Evolutionary conservation across 1,140 invertebrate species (phyloP), one percentile per base, ranked within the genome.

Genomic region (Cyrtorhinus lividipennis): DNA sequence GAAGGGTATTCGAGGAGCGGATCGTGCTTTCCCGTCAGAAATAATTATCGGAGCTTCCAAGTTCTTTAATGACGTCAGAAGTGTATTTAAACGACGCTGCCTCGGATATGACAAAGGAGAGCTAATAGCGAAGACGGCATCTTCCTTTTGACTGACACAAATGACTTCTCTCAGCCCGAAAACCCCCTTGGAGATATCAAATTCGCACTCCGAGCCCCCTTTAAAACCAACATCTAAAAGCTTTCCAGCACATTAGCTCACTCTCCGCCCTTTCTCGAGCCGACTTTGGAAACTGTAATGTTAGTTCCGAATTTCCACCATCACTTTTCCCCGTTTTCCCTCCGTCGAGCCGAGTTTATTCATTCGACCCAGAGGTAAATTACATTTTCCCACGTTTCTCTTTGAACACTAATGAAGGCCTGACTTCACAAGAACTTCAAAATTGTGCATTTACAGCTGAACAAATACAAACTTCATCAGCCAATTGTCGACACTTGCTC

Each of bases 51-150:
- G 10, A 22, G 20, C 12, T 12, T 53, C 20, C 12, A 53, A 53
- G 10, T 53, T 53, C 48, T 53, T 20, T 53, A 10, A 53, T 53
- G 48, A 53, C 48, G 48, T 53, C 48, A 53, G 48, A 53, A 8
- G 48, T 53, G 48, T 53, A 10, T 10, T 53, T 53, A 38, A 53
- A 53, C 48, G 48, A 53, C 48, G 8, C 8, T 10, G 38, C 38
- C 38, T 8, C 8, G 18, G 48, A 10, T 53, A 8, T 53, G 48
- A 53, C 48, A 53, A 53, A 53, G 48, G 48, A 53, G 48, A 10
- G 48, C 38, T 8, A n/a, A 44, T 8, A 44, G 38, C 38, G 38
- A 44, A n/a, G n/a, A n/a, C 38, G 20, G 12, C 5, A 8, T 44
- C n/a, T 53, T 53, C 48, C 48, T 12, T 53, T 53, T 53, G 8